Base-by-base conservation (phyloP, 2,888 invertebrate species). In the Acrocyrtus sp. region DNA sequence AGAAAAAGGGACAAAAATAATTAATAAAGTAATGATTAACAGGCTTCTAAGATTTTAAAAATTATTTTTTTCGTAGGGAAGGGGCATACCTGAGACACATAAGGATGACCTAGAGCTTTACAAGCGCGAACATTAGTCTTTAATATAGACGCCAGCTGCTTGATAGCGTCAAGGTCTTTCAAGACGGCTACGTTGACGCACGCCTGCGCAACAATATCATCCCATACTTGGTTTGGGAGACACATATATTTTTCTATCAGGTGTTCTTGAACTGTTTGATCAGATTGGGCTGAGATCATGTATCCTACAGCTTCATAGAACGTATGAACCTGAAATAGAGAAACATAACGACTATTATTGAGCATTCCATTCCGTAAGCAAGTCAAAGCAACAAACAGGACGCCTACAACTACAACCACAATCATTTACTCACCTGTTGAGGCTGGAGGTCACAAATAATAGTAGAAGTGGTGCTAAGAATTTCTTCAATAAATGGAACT, bases 111-210 rank as follows among this genome's bases (percentile, higher is more conserved):
- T 47, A 99, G 88, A 53, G 99, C 96, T 86, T 97, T 96, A 85
- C 98, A 99, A n/a, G 99, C 98, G 78, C 98, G 89, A 19, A 98
- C 97, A 86, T 99, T 99, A 1, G 99, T 99, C 87, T 99, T 99
- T 68, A 99, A 88, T 85, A 99, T 98, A 86, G 96, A 98, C 65
- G 94, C 94, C 76, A 99, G 88, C 86, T 98, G 98, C 86, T 96
- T 96, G 0, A 99, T 96, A 81, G 96, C 94, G 84, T 98, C 96
- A 81, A 93, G 92, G 85, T 98, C 96, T 85, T 97, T 97, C 63
- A 98, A 87, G 75, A 96, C 92, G 83, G 98, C 96, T 8, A 98
- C 97, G 87, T 98, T 96, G 88, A 88, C 94, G 48, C 96, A 94
- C 67, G 98, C 98, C 84, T 96, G 94, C 81, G 93, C 93, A 82